phyloP scores from a whole-genome alignment of 2,113 vertebrate species.

The Chaetura pelagica region DNA sequence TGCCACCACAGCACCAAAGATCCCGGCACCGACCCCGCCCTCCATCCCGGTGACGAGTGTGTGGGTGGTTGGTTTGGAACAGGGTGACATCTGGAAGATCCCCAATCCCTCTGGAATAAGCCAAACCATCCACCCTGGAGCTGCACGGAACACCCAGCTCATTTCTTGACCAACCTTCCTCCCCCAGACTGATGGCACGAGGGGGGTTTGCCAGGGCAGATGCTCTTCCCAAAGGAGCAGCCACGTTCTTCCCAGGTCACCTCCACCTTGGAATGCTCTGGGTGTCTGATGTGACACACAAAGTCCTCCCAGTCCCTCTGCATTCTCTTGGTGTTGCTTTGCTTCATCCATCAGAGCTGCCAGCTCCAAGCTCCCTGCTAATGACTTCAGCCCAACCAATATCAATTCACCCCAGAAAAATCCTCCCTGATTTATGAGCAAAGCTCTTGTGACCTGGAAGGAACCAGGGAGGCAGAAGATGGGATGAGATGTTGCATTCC shows the following conservation, averaged over 20 bases:
- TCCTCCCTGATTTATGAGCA: slow-evolving; percentile 30
- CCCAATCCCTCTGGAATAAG: too few species aligned
- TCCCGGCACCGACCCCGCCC: too few species aligned
- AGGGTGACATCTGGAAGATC: too few species aligned
- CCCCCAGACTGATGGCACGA: background rate
- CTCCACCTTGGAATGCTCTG: background rate
- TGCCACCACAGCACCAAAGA: too few species aligned
- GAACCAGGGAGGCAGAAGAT: background rate
- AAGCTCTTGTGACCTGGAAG: background rate
- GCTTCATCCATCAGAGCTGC: slow-evolving; percentile 47
- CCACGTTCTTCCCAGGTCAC: accelerated
- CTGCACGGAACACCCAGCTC: too few species aligned
- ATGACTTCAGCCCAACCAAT: background rate
- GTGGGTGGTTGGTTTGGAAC: too few species aligned
- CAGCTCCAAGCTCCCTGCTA: background rate
- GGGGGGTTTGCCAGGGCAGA: background rate
- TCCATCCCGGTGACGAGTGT: too few species aligned
- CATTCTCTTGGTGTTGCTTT: background rate
- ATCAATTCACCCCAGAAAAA: background rate
- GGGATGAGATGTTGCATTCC: background rate
- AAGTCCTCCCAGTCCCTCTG: background rate
- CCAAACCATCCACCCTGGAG: too few species aligned
- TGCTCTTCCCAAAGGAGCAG: accelerated
- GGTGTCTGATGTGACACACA: background rate
- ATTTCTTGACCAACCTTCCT: too few species aligned